Evolutionary conservation across 2,888 invertebrate genomes (phyloP).

Genomic region (Thalpophila matura): DNA sequence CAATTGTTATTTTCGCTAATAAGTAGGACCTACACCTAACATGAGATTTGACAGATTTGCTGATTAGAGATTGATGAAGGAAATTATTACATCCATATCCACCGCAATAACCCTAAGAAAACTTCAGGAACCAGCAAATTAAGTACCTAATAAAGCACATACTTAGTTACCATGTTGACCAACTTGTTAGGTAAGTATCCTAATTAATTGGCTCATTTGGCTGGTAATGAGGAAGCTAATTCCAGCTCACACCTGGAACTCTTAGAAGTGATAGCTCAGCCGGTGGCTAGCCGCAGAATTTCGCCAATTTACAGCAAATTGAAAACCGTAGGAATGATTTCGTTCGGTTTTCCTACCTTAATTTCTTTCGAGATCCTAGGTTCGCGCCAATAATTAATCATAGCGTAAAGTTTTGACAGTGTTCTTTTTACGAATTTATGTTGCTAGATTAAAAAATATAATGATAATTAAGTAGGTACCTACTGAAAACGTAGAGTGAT

Average conservation of each 20-base stretch:
- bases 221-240: constrained; percentile 44
- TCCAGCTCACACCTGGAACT: constrained; percentile 35
- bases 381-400: not conserved
- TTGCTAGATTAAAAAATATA: constrained; percentile 5
- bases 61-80: no score
- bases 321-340: constrained; percentile 42
- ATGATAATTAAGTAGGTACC: no score
- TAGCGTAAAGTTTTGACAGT: not conserved
- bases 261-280: constrained; percentile 24
- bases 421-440: not conserved
- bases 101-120: not conserved
- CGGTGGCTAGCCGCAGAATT: constrained; percentile 59
- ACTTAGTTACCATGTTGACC: constrained; percentile 4
- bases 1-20: no score
- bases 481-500: no score
- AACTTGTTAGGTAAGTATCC: constrained; percentile 22
- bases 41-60: no score
- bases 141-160: constrained; percentile 17
- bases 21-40: no score
- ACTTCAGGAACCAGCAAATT: not conserved
- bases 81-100: no score
- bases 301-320: constrained; percentile 56
- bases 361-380: not conserved
- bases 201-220: constrained; percentile 36
- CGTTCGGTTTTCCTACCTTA: constrained; percentile 19